Evolutionary conservation across 2,797 vertebrate genomes (phyloP).

Genomic region (Chiloscyllium punctatum): DNA sequence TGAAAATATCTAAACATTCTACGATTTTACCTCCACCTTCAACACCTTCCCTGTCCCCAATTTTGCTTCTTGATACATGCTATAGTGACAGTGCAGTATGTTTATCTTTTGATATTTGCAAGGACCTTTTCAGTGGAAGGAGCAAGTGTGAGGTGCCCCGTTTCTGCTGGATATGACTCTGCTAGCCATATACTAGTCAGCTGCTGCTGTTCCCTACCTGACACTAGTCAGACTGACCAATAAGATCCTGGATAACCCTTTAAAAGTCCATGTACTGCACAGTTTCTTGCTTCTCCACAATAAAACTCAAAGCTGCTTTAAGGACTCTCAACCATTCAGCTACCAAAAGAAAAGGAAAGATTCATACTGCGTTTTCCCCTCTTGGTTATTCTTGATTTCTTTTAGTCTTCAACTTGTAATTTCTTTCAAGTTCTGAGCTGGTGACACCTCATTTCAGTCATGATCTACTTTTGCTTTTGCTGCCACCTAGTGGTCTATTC

Average conservation of each 20-base stretch:
- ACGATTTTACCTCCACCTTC: background rate
- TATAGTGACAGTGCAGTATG: background rate
- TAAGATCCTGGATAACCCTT: background rate
- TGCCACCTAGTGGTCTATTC: background rate
- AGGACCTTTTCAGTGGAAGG: background rate
- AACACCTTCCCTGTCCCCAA: background rate
- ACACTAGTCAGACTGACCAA: background rate
- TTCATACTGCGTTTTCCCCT: background rate
- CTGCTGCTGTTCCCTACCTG: background rate
- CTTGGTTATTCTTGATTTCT: background rate
- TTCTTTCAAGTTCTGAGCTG: background rate
- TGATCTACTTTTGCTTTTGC: slow-evolving; percentile 8
- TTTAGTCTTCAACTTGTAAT: slow-evolving; percentile 1
- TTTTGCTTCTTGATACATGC: background rate
- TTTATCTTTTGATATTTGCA: background rate
- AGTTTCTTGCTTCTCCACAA: background rate
- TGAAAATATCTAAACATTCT: too few species aligned
- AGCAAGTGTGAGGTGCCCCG: background rate
- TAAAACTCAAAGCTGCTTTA: background rate
- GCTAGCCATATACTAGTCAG: background rate
- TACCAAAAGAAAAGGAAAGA: background rate
- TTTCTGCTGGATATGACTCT: too few species aligned
- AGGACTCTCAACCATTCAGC: background rate
- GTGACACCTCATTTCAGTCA: background rate
- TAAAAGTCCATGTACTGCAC: background rate